These are phyloP conservation scores for Thunnus thynnus DNA, from an alignment of 2,113 vertebrate species.

Conservation along the genomic window DNA sequence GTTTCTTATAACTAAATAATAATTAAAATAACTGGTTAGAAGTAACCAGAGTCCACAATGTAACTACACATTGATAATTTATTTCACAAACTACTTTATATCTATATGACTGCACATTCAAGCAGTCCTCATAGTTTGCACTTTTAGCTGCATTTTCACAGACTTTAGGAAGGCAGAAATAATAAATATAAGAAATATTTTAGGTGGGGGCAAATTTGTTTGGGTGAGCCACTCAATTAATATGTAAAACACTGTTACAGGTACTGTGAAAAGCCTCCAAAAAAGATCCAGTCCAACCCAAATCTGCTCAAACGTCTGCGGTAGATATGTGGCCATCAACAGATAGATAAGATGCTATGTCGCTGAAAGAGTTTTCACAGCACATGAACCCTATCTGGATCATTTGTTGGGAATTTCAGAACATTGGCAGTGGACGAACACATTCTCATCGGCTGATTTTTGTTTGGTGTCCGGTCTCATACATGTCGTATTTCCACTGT, in stretches of 20 bases:
- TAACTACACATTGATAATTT: background rate
- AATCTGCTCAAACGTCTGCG: no score
- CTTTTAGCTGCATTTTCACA: background rate
- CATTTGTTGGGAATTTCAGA: background rate
- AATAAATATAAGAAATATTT: background rate
- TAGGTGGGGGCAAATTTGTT: no score
- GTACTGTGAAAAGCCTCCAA: background rate
- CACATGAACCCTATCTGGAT: background rate
- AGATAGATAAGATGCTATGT: background rate
- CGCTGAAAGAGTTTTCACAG: background rate
- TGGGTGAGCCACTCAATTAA: no score
- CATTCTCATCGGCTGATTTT: background rate
- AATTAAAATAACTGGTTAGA: background rate
- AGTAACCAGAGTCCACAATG: background rate
- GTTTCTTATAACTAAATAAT: background rate
- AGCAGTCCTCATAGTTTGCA: background rate
- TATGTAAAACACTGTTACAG: no score
- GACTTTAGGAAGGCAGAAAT: background rate
- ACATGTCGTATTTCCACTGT: no score
- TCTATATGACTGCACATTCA: background rate
- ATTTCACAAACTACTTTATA: background rate
- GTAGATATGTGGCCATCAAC: background rate
- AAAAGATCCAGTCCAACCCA: no score
- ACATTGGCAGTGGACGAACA: slow-evolving; percentile 9
- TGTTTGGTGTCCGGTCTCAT: no score